Base-by-base conservation (phyloP, 2,888 invertebrate genomes). In the Oxycera nigricornis region DNA sequence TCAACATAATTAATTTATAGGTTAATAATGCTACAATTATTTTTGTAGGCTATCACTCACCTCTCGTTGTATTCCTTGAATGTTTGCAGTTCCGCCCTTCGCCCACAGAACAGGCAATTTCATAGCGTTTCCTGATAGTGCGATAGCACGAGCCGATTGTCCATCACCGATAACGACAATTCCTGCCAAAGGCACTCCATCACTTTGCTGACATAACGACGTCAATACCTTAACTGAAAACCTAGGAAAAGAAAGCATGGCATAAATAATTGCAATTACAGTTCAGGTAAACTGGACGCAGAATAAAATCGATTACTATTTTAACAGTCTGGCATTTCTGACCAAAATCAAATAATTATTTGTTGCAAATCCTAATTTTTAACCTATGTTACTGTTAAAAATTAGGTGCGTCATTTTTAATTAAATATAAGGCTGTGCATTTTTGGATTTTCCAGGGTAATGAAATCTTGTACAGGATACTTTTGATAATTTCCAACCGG, bases 71-170 rank as follows among this genome's bases (percentile, higher is more conserved):
- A 77, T 75, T 39, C 79, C 79, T 73, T 79, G 78, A 65, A 81
- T 78, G 70, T 79, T 79, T 6, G 81, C 80, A 50, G 79, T 80
- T 31, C 81, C 81, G 59, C 81, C 81, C 77, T 79, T 78, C 0
- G 81, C 81, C 81, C 81, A 81, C 0, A 81, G 74, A 0, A 81
- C 80, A n/a, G 81, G 81, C 61, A 81, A 75, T 59, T 78, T 78
- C 80, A 81, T 81, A 11, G 80, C 79, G 76, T 78, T 79, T 6
- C 81, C 80, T 26, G 81, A 79, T 72, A 81, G 75, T 39, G 80
- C 79, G 46, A 81, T 75, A 4, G 81, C 80, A 74, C 80, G 79
- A 73, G 81, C 80, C 59, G 81, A 80, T 75, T 81, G 81, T 52
- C 81, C 80, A 77, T 81, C 80, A 28, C 81, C 81, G 52, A 81